Base-by-base conservation (phyloP, 2,797 vertebrate species). In the Hipposideros larvatus region DNA sequence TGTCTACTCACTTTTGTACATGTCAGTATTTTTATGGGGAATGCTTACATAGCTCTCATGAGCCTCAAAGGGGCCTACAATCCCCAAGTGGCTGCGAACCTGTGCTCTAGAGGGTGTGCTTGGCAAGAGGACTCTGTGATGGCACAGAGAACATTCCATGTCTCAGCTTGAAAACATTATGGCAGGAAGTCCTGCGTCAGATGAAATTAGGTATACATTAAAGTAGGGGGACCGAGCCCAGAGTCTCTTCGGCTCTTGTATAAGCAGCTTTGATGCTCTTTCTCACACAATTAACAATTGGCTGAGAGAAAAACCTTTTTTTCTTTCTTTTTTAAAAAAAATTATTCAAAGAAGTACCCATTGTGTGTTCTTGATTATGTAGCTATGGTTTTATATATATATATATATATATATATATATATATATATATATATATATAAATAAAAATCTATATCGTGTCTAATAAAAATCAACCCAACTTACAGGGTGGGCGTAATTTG, bases 301-400 rank as follows among this genome's bases (percentile, higher is more conserved):
- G 75, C 24, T 84, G 71, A 77, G 87, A 78, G 46, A 21, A 31
- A 0, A 16, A 24, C 11, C 41, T 24, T 55, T 53, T 46, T 1
- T 18, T 31, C 26, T 96, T 97, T 90, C 37, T 37, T 37, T 37
- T 37, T 37, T 37, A 3, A 37, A 37, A 37, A 37, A 34, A 65
- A 21, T 96, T 98, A 77, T 63, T 87, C 53, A 65, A 80, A 97
- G 59, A 70, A 75, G 31, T 34, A 90, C n/a, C 37, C 75, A 73
- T 57, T 89, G 22, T 74, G 11, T 94, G 75, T 73, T 82, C 71
- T 46, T 84, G 74, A 70, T 93, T 85, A 84, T 70, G 24, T 73
- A 53, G 15, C 77, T 88, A 5, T 71, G 66, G 55, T 85, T 78
- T 6, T 43, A 43, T 43, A 43, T 43, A 43, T 43, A 43, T 43